phyloP scores from a whole-genome alignment of 1,140 invertebrate genomes.

The Pectinophora gossypiella region DNA sequence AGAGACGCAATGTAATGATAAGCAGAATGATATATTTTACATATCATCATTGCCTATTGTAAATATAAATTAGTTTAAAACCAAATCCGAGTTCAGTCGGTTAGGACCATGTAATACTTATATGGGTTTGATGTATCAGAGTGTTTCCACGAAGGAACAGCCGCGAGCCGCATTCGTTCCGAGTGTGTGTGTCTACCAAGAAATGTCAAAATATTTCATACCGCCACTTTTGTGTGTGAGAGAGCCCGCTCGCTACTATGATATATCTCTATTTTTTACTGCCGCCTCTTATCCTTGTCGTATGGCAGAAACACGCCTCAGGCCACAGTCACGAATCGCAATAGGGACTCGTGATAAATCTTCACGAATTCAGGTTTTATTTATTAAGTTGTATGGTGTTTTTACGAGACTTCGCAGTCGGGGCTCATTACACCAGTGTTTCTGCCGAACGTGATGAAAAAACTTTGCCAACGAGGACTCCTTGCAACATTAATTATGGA shows the following conservation, averaged over 20 bases:
- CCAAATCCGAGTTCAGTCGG: too few species aligned
- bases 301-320: slow-evolving; percentile 38
- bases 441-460: slow-evolving; percentile 55
- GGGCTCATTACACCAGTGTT: slow-evolving; percentile 53
- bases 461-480: slow-evolving; percentile 63
- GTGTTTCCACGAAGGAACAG: slow-evolving; percentile 51
- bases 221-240: slow-evolving; percentile 39
- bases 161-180: slow-evolving; percentile 24
- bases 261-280: slow-evolving; percentile 62
- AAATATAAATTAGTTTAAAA: too few species aligned
- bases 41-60: too few species aligned
- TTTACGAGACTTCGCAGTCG: slow-evolving; percentile 61
- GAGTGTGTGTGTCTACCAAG: slow-evolving; percentile 44
- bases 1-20: too few species aligned
- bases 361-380: slow-evolving; percentile 66
- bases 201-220: slow-evolving; percentile 71
- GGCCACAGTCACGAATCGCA: slow-evolving; percentile 49
- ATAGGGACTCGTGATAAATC: slow-evolving; percentile 65
- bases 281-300: slow-evolving; percentile 29
- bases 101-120: too few species aligned
- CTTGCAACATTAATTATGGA: slow-evolving; percentile 68
- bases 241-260: slow-evolving; percentile 42
- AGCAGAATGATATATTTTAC: too few species aligned
- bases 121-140: not conserved
- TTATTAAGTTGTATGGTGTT: slow-evolving; percentile 72